These are phyloP conservation scores for Recurvirostra avosetta DNA, from an alignment of 2,113 vertebrate species.

Conservation along the genomic window DNA sequence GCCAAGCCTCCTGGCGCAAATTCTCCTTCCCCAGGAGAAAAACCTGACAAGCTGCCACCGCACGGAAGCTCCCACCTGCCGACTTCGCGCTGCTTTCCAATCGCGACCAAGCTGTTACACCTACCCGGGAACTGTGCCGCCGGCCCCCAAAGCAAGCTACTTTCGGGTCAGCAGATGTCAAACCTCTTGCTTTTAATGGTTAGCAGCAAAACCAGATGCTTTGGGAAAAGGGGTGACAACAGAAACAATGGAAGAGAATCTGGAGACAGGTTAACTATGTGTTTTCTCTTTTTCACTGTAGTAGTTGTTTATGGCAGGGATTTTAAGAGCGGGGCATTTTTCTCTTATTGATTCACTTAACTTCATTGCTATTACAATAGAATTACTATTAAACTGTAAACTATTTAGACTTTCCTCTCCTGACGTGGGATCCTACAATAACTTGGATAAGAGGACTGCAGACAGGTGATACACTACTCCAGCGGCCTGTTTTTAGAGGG, in stretches of 20 bases:
- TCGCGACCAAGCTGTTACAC: background rate
- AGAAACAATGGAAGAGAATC: background rate
- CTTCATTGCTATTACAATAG: background rate
- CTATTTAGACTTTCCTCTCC: background rate
- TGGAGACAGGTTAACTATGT: fast-evolving
- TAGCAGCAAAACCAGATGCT: background rate
- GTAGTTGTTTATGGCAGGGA: background rate
- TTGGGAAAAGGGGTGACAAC: background rate
- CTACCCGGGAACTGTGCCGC: background rate
- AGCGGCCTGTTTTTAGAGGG: background rate
- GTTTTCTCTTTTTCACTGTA: background rate
- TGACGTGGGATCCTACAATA: background rate
- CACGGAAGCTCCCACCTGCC: background rate
- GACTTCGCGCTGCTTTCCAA: background rate
- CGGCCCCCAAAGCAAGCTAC: background rate
- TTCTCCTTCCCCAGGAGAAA: background rate
- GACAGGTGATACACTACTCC: background rate
- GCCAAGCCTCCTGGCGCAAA: background rate
- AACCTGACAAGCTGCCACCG: background rate
- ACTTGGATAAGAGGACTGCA: background rate
- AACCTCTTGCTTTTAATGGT: background rate
- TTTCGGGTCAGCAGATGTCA: background rate
- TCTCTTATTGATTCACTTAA: background rate
- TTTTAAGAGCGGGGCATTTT: background rate
- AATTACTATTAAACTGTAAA: background rate